A percentile compares a stretch with the other conserved stretches of the same genome.
Conservation (phyloP, 2,797 vertebrate species). For the Lithobates pipiens region DNA sequence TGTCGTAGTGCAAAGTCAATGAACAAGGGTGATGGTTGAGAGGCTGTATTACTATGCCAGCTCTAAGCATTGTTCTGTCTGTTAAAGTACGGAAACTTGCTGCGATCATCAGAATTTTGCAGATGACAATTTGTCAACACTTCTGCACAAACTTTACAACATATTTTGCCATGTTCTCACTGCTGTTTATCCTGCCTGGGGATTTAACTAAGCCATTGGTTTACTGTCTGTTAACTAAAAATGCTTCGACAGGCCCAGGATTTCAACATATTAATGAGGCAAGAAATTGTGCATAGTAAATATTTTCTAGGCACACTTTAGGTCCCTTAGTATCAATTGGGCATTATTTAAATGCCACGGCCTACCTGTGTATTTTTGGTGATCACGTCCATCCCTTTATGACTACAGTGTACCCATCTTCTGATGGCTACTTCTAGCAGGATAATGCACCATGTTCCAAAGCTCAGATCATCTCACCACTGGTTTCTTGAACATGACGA, state of each 20-base stretch:
- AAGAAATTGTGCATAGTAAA: background rate
- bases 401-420: too few relatives aligned
- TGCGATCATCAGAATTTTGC: background rate
- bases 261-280: background rate
- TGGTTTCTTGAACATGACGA: too few relatives aligned
- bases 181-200: conserved; percentile 62
- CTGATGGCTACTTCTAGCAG: too few relatives aligned
- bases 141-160: conserved; percentile 56
- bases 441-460: too few relatives aligned
- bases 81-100: conserved; percentile 1
- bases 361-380: too few relatives aligned
- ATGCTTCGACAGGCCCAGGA: conserved; percentile 26
- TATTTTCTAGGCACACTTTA: too few relatives aligned
- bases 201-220: conserved; percentile 59
- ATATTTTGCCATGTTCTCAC: conserved; percentile 58
- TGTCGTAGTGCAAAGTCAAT: background rate
- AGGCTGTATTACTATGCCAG: background rate
- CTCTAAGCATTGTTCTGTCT: background rate
- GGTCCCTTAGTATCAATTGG: too few relatives aligned
- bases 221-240: conserved; percentile 43
- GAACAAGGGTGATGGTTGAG: conserved; percentile 5
- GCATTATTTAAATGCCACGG: too few relatives aligned
- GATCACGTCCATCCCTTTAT: too few relatives aligned
- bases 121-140: background rate
- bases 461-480: too few relatives aligned